These are phyloP conservation scores for Drosophila littoralis DNA, from an alignment of 1,140 invertebrate genomes.

Conservation along the genomic window DNA sequence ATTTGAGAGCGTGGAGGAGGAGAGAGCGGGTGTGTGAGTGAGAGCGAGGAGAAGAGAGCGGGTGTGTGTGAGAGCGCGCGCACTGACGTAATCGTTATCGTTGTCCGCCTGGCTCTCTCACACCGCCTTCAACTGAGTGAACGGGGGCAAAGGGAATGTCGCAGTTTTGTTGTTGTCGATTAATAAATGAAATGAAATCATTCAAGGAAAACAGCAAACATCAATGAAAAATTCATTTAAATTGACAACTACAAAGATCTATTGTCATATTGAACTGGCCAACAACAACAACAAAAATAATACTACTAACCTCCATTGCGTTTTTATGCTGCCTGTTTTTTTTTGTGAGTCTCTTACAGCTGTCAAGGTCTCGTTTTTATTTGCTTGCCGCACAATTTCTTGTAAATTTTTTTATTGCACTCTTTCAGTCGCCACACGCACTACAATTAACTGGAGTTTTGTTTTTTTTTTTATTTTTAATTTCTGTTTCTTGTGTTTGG, in stretches of 20 bases:
- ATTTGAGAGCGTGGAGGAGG: constrained; percentile 12
- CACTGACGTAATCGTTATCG: constrained; percentile 75
- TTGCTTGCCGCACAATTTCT: constrained; percentile 37
- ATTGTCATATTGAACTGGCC: constrained; percentile 8
- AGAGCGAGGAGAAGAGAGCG: background rate
- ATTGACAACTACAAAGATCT: constrained; percentile 32
- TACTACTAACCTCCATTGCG: constrained; percentile 71
- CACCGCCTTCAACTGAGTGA: constrained; percentile 25
- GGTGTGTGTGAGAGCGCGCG: constrained; percentile 28
- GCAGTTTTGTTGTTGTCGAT: constrained; percentile 49
- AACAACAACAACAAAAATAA: constrained; percentile 24
- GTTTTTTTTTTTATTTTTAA: constrained; percentile 32
- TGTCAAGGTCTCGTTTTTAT: constrained; percentile 40
- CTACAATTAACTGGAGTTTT: constrained; percentile 39
- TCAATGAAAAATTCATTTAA: constrained; percentile 68
- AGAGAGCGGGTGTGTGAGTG: constrained; percentile 2
- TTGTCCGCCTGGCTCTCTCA: constrained; percentile 36
- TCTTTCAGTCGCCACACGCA: constrained; percentile 58
- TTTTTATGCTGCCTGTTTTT: constrained; percentile 4
- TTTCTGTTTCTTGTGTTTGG: constrained; percentile 58
- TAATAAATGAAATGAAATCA: constrained; percentile 73
- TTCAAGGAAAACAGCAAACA: constrained; percentile 68
- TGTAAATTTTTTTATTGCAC: constrained; percentile 53
- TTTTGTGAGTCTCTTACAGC: constrained; percentile 18
- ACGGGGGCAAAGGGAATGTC: constrained; percentile 24